These are phyloP conservation scores for Microctonus hyperodae DNA, from an alignment of 2,888 invertebrate genomes.

Conservation along the genomic window DNA sequence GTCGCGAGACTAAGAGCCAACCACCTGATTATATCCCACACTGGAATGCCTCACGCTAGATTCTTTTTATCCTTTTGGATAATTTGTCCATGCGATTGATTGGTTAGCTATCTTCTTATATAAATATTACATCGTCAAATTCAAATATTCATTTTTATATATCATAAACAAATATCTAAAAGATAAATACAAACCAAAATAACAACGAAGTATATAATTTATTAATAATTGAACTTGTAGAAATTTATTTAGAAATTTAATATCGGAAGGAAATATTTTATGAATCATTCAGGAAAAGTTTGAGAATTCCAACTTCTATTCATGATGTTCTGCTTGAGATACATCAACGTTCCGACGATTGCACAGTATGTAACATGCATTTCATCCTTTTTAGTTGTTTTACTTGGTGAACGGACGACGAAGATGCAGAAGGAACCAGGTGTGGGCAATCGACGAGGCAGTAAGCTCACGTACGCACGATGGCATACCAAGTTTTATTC, in stretches of 20 bases:
- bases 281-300: no score
- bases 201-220: no score
- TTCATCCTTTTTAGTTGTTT: background rate
- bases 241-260: background rate
- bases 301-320: background rate
- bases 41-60: conserved; percentile 22
- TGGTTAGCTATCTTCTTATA: background rate
- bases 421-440: background rate
- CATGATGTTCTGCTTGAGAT: background rate
- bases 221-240: no score
- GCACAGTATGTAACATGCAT: background rate
- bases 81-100: background rate
- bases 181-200: no score
- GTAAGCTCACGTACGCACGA: background rate
- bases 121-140: no score
- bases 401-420: background rate
- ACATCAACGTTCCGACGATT: conserved; percentile 2
- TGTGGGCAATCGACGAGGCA: background rate
- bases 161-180: no score
- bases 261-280: background rate
- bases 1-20: conserved; percentile 43
- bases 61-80: conserved; percentile 3
- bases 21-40: conserved; percentile 28
- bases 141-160: no score
- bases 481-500: background rate